Evolutionary conservation across 1,140 invertebrate genomes (phyloP), one percentile per base, ranked within the genome.

Genomic region (Intoshia linei): DNA sequence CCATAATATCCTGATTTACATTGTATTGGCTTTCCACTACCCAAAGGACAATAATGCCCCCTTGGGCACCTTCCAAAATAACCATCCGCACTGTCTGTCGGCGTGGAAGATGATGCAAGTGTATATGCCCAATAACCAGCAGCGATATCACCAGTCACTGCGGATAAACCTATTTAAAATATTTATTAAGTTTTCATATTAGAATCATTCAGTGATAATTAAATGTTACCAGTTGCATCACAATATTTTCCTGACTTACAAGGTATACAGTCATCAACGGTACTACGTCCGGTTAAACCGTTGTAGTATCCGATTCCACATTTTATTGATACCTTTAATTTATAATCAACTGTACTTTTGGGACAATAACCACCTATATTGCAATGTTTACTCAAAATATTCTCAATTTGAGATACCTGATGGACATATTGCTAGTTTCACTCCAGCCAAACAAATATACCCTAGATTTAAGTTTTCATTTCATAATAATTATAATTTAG

Each of bases 191-290:
- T 10, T 10, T 27, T 10, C n/a, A n/a, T 10, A n/a, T 27, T 27
- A n/a, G 24, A 7, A 27, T 10, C 7, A 27, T 32, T 10, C 10
- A 17, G 7, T 7, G 7, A 32, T 15, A 10, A 32, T n/a, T 14
- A 38, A 23, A 27, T 23, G 24, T 31, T 39, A 52, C 51, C 51
- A 39, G 39, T 39, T 11, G 43, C 44, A 11, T 45, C 45, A 44
- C 51, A 54, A 37, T 54, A 54, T 24, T 36, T 34, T 11, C 51
- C 50, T 14, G 43, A 44, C 37, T 45, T 42, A 48, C 51, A 54
- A 1, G 20, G 3, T 10, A 40, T 43, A 41, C 51, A 54, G 6
- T 54, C 43, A 4, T 38, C 21, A 23, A 32, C 31, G 4, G 39
- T 25, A 7, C 41, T 40, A 0, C 52, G 38, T 22, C 51, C 51